Percentiles rank a stretch among this genome's conserved stretches.
Evolutionary conservation across 2,113 vertebrate species (phyloP).

Genomic region (Lutjanus erythropterus): DNA sequence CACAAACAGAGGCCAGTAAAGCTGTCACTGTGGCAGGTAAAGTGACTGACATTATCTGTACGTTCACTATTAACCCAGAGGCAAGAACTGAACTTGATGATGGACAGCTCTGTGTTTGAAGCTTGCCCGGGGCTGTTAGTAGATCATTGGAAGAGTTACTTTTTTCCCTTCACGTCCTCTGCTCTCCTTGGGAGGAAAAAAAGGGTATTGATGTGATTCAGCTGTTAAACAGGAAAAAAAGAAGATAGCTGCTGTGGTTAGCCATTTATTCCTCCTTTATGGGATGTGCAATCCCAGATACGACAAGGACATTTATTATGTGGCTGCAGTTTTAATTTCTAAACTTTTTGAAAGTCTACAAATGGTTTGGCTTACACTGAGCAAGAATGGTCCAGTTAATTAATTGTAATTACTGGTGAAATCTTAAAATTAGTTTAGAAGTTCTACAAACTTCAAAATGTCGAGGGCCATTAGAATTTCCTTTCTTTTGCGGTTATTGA

Average conservation of each 20-base stretch:
- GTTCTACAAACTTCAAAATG: too few relatives aligned
- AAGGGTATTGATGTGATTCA: constrained; percentile 54
- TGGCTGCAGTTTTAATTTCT: background rate
- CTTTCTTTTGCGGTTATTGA: too few relatives aligned
- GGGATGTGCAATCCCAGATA: constrained; percentile 6
- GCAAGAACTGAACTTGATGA: constrained; percentile 63
- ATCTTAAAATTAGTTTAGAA: too few relatives aligned
- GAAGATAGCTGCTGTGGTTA: constrained; percentile 43
- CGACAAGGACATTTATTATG: constrained; percentile 8
- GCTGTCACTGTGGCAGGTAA: constrained; percentile 52
- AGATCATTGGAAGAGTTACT: constrained; percentile 66
- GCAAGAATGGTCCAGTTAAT: too few relatives aligned
- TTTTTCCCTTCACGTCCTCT: constrained; percentile 50
- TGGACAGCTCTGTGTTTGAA: constrained; percentile 67
- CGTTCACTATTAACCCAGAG: constrained; percentile 64
- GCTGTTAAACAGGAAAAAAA: constrained; percentile 55
- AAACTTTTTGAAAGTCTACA: background rate
- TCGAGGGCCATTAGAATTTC: too few relatives aligned
- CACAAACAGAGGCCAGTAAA: constrained; percentile 41
- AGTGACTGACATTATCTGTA: constrained; percentile 60
- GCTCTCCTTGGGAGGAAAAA: constrained; percentile 24
- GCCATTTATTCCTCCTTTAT: constrained; percentile 38
- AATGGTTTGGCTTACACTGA: background rate
- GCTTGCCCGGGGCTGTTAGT: constrained; percentile 63
- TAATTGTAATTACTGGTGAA: too few relatives aligned